These are phyloP conservation scores for Netta rufina DNA, from an alignment of 2,797 vertebrate species.

Conservation along the genomic window DNA sequence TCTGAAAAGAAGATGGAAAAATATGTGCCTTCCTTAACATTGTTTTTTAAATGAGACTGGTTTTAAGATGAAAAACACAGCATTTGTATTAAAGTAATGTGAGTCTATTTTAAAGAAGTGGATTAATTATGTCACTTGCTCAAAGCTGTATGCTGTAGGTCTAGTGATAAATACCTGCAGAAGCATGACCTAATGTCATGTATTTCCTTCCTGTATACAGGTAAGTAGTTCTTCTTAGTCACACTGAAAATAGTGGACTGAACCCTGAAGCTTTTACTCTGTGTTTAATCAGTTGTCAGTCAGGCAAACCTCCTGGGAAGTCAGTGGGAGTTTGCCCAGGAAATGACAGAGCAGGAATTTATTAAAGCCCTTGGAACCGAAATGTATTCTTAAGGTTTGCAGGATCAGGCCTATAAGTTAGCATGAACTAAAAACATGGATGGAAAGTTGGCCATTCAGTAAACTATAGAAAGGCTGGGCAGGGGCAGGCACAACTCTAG, in stretches of 20 bases:
- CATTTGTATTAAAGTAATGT: not conserved
- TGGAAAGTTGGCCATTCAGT: not conserved
- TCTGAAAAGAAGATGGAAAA: not conserved
- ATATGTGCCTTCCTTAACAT: not conserved
- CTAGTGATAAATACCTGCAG: not conserved
- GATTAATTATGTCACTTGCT: not conserved
- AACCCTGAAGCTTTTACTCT: not conserved
- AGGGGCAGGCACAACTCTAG: not conserved
- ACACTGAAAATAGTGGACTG: not conserved
- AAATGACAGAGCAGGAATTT: not conserved
- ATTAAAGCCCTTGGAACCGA: not conserved
- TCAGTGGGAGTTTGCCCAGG: not conserved
- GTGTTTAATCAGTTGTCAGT: not conserved
- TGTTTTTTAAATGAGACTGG: not conserved
- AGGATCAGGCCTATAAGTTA: not conserved
- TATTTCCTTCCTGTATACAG: not conserved
- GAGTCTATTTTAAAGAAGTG: not conserved
- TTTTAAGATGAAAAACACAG: not conserved
- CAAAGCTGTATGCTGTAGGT: not conserved
- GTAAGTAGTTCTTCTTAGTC: not conserved
- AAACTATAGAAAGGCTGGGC: not conserved
- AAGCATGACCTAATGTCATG: rapidly evolving
- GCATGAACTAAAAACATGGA: not conserved
- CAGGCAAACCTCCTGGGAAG: not conserved
- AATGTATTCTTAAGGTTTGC: not conserved